phyloP scores from a whole-genome alignment of 2,113 vertebrate species.

The Microcebus griseorufus region DNA sequence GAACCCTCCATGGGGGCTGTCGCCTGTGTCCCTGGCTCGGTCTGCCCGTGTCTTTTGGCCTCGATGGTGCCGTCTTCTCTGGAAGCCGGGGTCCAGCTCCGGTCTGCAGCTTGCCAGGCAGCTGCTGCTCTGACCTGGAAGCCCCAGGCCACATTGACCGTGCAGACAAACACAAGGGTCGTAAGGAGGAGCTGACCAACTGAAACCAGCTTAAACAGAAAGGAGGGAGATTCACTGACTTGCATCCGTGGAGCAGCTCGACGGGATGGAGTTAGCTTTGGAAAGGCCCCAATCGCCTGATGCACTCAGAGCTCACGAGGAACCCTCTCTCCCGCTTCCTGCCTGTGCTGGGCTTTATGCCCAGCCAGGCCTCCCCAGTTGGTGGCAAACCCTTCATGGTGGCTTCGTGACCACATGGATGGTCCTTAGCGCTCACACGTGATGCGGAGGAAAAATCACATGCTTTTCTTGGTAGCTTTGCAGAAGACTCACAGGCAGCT shows the following conservation, averaged over 20 bases:
- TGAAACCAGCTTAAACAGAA: rapidly evolving
- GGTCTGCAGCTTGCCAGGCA: rapidly evolving
- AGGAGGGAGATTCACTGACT: too few species aligned
- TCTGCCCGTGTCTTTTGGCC: background rate
- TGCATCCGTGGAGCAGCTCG: rapidly evolving
- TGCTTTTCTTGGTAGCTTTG: background rate
- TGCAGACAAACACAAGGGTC: too few species aligned
- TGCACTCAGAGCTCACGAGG: rapidly evolving
- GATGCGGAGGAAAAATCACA: background rate
- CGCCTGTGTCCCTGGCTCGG: rapidly evolving
- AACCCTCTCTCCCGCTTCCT: background rate
- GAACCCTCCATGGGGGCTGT: rapidly evolving
- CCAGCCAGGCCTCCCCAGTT: background rate
- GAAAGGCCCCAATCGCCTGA: background rate
- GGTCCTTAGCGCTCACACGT: background rate
- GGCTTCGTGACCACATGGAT: background rate
- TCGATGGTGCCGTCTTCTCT: background rate
- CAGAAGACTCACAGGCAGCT: background rate
- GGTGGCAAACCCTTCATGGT: background rate
- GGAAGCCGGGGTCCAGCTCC: background rate
- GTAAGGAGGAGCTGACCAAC: background rate
- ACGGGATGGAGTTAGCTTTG: background rate
- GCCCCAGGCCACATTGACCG: rapidly evolving
- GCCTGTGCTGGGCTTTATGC: background rate
- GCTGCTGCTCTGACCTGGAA: background rate